phyloP scores from a whole-genome alignment of 2,888 invertebrate species.

The Strigamia crassipes region DNA sequence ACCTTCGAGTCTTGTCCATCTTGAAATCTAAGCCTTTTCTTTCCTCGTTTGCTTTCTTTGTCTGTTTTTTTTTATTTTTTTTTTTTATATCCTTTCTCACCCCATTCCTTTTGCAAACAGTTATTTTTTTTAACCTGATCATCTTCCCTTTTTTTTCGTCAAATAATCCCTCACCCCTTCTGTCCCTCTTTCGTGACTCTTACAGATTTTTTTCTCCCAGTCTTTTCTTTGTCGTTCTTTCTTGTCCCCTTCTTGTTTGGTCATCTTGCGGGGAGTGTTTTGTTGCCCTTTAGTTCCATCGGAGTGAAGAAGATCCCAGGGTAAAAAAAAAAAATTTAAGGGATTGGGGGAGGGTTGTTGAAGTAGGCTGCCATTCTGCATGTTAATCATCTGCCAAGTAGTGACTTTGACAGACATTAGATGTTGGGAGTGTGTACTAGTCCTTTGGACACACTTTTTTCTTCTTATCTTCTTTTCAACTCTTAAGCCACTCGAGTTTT shows the following conservation, averaged over 20 bases:
- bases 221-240: neutral
- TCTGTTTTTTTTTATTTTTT: neutral
- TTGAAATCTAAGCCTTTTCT: slow-evolving; percentile 42
- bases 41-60: slow-evolving; percentile 34
- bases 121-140: slow-evolving; percentile 29
- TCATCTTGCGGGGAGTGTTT: slow-evolving; percentile 37
- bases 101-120: slow-evolving; percentile 27
- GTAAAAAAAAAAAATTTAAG: neutral
- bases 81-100: neutral
- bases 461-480: neutral
- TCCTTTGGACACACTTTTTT: slow-evolving; percentile 36
- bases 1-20: slow-evolving; percentile 18
- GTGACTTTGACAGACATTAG: slow-evolving; percentile 34
- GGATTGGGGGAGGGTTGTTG: neutral
- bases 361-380: slow-evolving; percentile 37
- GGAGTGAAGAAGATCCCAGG: neutral
- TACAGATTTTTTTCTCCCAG: neutral
- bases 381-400: slow-evolving; percentile 25
- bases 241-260: slow-evolving; percentile 33
- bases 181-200: slow-evolving; percentile 10
- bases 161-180: slow-evolving; percentile 33
- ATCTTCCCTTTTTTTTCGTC: slow-evolving; percentile 26
- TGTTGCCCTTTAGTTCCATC: slow-evolving; percentile 28
- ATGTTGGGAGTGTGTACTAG: slow-evolving; percentile 29
- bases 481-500: slow-evolving; percentile 23